Conservation (phyloP, 2,797 vertebrate species). For the Heliangelus exortis region DNA sequence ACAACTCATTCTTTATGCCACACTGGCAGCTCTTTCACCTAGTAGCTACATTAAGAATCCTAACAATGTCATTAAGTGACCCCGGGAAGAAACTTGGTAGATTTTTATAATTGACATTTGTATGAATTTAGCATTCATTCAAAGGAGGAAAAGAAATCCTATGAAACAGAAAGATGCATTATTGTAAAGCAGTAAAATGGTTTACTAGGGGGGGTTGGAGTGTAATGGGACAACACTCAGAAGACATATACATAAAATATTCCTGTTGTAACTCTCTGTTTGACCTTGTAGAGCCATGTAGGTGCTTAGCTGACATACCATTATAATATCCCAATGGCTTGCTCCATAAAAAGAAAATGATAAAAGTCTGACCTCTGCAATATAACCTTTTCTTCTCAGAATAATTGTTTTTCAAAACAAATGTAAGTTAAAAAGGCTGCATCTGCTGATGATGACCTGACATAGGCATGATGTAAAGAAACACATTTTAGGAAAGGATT, state of each 20-base stretch:
- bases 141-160: neutral
- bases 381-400: constrained; percentile 56
- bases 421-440: constrained; percentile 19
- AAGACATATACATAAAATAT: constrained; percentile 71
- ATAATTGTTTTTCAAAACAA: constrained; percentile 68
- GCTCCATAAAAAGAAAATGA: constrained; percentile 52
- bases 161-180: constrained; percentile 42
- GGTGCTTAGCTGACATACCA: constrained; percentile 29
- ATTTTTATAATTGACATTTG: constrained; percentile 51
- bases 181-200: constrained; percentile 64
- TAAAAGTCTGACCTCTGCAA: constrained; percentile 34
- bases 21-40: constrained; percentile 77
- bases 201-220: constrained; percentile 19
- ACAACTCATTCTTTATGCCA: constrained; percentile 84
- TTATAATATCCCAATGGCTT: constrained; percentile 54
- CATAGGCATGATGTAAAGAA: constrained; percentile 37
- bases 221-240: constrained; percentile 2
- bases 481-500: constrained; percentile 44
- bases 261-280: constrained; percentile 59
- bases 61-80: constrained; percentile 86
- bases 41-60: constrained; percentile 78
- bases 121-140: constrained; percentile 60
- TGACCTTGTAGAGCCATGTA: constrained; percentile 74
- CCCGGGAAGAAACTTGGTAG: constrained; percentile 60
- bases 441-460: constrained; percentile 13